A percentile compares a stretch with the other conserved stretches of the same genome.
phyloP scores from a whole-genome alignment of 23 tunicate genomes.

The Ciona savignyi region DNA sequence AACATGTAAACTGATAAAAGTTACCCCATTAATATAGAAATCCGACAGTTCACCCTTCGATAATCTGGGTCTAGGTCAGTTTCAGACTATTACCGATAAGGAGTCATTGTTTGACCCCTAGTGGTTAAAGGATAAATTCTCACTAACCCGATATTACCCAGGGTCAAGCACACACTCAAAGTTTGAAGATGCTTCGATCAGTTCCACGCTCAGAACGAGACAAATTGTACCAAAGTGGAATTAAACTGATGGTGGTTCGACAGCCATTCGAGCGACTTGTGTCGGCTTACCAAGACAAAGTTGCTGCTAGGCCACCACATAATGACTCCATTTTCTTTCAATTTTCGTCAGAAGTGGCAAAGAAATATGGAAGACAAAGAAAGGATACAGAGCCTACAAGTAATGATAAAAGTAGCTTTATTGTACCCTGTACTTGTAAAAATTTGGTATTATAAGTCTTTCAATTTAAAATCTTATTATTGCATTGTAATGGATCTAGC shows the following conservation, averaged over 20 bases:
- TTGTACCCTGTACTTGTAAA: not conserved
- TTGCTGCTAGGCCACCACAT: conserved; percentile 1
- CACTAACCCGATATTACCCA: no score
- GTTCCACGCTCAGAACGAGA: not conserved
- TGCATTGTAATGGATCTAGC: not conserved
- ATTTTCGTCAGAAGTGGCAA: conserved; percentile 38
- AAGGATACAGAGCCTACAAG: conserved; percentile 7
- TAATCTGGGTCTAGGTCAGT: not conserved
- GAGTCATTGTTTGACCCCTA: not conserved
- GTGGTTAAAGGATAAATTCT: not conserved
- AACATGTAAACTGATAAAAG: no score
- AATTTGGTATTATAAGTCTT: not conserved
- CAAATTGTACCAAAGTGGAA: not conserved
- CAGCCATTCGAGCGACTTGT: no score
- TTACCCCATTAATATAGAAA: not conserved
- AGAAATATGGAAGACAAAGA: conserved; percentile 30
- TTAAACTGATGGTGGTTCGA: conserved; percentile 44
- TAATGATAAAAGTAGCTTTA: no score
- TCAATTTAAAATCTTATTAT: not conserved
- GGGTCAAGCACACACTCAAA: conserved; percentile 17
- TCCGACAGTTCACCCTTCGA: not conserved
- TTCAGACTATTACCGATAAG: not conserved
- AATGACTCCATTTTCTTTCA: conserved; percentile 8
- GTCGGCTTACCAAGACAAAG: no score
- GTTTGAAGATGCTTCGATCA: not conserved